Conservation (phyloP, 2,797 vertebrate genomes). For the Diceros bicornis region DNA sequence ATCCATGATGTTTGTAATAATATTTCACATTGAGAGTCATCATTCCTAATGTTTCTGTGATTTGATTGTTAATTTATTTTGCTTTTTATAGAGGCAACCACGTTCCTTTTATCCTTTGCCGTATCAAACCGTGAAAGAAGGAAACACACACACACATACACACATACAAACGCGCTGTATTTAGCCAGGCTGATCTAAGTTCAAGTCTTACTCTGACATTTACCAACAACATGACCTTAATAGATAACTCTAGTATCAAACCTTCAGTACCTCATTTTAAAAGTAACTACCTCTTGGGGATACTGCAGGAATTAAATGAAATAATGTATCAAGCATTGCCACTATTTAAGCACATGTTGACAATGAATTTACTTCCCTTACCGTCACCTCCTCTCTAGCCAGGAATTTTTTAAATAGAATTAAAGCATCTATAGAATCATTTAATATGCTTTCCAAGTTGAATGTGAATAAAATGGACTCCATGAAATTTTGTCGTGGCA, state of each 20-base stretch:
- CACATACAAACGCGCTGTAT: background rate
- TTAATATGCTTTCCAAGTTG: background rate
- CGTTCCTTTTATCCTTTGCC: background rate
- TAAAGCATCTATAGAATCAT: background rate
- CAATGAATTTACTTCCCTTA: background rate
- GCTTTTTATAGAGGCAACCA: background rate
- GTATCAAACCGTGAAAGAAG: background rate
- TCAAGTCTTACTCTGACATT: background rate
- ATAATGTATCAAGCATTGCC: background rate
- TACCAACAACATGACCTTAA: background rate
- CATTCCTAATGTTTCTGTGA: background rate
- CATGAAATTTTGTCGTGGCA: background rate
- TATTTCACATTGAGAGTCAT: background rate
- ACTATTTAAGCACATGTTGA: background rate
- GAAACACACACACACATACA: background rate
- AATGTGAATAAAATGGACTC: background rate
- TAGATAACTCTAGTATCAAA: background rate
- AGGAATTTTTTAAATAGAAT: background rate
- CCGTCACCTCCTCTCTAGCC: fast-evolving
- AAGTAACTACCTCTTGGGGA: background rate
- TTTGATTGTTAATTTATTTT: background rate
- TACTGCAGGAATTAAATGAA: background rate
- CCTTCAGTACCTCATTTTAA: background rate
- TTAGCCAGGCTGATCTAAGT: background rate
- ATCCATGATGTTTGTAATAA: slow-evolving; percentile 64